Base-by-base conservation (phyloP, 2,113 vertebrate genomes). In the Chelonoidis abingdonii region DNA sequence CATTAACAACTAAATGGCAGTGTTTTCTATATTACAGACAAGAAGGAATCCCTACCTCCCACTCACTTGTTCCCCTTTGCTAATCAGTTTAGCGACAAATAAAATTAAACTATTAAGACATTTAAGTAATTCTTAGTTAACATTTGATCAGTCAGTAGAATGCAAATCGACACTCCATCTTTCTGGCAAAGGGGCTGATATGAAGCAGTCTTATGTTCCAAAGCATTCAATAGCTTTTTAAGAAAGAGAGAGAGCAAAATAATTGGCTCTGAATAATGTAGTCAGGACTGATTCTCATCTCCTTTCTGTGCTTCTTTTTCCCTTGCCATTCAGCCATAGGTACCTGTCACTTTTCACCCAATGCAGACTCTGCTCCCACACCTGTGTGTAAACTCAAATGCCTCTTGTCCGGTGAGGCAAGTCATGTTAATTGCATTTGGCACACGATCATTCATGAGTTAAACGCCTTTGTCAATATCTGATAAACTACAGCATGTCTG, bases 1-100 rank as follows among this genome's bases (percentile, higher is more conserved):
- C 13, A 31, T n/a, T 0, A 3, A 49, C 80, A 87, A 89, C 93
- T 87, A 88, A 95, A 80, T 82, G 69, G 52, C 86, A 82, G 80
- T 83, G 80, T n/a, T 93, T 92, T 88, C 89, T 91, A 0, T 53
- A 56, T 38, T 86, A 93, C 87, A 97, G 92, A 82, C 57, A 21
- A 84, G 86, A 90, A 96, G 80, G 54, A 84, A 83, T 95, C 86
- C 90, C 82, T 84, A 91, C 83, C 50, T 86, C 83, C 54, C 94
- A 84, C 90, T n/a, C 4, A 4, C 91, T 89, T 87, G 83, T 92
- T 96, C 95, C 89, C 96, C 96, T 94, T 80, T 92, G 92, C 97
- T 98, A 98, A 98, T 98, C 98, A 97, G 93, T 98, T 98, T 98
- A 98, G 98, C 96, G 97, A 97, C 97, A 98, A 98, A 98, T 98